Conservation (phyloP, 2,888 invertebrate species). For the Platycnemis pennipes region DNA sequence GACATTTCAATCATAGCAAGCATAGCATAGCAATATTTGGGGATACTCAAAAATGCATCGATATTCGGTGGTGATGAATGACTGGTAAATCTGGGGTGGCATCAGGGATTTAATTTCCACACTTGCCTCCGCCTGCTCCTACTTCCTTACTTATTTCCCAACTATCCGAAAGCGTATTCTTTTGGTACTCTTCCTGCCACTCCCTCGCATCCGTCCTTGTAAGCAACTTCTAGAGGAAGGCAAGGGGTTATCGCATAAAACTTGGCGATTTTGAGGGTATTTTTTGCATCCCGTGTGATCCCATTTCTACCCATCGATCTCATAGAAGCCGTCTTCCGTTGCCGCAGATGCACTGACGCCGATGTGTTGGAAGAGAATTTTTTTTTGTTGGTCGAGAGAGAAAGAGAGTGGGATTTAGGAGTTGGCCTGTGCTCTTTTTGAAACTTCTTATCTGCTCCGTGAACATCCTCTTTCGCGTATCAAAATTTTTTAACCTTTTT, state of each 20-base stretch:
- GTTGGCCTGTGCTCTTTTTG: neutral
- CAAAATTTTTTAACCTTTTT: neutral
- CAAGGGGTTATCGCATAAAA: neutral
- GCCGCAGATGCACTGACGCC: neutral
- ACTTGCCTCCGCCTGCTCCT: neutral
- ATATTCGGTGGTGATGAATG: neutral
- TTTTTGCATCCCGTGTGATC: neutral
- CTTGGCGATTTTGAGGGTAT: neutral
- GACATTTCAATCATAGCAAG: no score
- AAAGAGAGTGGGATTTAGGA: neutral
- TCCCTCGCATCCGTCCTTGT: no score
- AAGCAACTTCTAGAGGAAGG: neutral
- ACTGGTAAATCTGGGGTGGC: neutral
- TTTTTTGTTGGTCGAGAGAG: neutral
- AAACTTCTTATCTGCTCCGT: neutral
- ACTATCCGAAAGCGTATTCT: neutral
- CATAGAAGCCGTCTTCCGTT: neutral
- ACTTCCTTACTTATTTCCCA: neutral
- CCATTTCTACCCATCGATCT: neutral
- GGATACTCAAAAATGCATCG: no score
- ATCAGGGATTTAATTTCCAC: neutral
- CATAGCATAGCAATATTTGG: no score
- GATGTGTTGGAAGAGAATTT: neutral
- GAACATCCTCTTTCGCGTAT: neutral
- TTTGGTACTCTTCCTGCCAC: no score